Evolutionary conservation across 37 sponge, comb jelly and placozoan species (phyloP).

Genomic region (Amphimedon queenslandica): DNA sequence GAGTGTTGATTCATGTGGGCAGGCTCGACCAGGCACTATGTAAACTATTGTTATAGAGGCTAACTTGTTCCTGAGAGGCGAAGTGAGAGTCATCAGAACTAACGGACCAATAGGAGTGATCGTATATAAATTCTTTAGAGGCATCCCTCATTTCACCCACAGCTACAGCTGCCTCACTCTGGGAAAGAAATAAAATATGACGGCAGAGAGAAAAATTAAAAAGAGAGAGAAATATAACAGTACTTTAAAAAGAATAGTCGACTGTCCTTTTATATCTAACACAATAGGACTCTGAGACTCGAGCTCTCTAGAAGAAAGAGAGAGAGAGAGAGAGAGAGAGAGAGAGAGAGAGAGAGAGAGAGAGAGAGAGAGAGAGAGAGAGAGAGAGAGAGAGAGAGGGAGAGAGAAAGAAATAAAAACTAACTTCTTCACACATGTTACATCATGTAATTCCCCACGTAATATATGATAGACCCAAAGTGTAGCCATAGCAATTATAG

Average conservation of each 20-base stretch:
- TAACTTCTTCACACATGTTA: slow-evolving; percentile 5
- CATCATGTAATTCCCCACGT: too few relatives aligned
- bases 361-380: slow-evolving; percentile 22
- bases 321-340: slow-evolving; percentile 15
- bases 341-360: slow-evolving; percentile 20
- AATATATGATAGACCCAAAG: too few relatives aligned
- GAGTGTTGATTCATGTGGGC: too few relatives aligned
- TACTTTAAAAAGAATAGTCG: slow-evolving; percentile 31
- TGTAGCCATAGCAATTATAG: too few relatives aligned
- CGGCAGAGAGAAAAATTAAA: neutral
- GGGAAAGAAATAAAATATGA: neutral
- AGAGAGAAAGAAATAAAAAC: neutral
- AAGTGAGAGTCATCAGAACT: slow-evolving; percentile 26
- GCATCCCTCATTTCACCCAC: slow-evolving; percentile 35
- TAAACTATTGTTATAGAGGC: too few relatives aligned
- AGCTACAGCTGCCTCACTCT: slow-evolving; percentile 25
- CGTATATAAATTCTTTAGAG: slow-evolving; percentile 70
- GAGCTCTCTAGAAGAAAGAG: slow-evolving; percentile 23
- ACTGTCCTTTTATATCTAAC: slow-evolving; percentile 33
- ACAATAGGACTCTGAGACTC: slow-evolving; percentile 20
- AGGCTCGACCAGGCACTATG: too few relatives aligned
- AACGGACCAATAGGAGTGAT: slow-evolving; percentile 88
- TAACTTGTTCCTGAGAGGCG: slow-evolving; percentile 58
- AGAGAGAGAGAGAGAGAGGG: slow-evolving; percentile 22
- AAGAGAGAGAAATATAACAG: neutral